Evolutionary conservation across 2,888 invertebrate genomes (phyloP), one percentile per base, ranked within the genome.

Genomic region (Tubulanus polymorphus): DNA sequence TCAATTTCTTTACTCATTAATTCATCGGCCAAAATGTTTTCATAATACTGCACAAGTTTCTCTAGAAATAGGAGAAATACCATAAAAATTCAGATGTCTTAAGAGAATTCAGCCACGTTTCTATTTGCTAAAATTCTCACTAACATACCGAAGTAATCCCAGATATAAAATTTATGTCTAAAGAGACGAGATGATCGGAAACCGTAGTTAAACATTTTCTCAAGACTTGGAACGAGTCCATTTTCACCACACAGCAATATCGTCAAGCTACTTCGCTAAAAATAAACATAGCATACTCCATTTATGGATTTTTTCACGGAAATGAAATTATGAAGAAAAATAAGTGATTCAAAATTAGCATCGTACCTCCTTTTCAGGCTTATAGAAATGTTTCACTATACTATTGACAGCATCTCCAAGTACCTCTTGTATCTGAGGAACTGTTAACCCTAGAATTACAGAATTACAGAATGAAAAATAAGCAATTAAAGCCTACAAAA

Each of bases 321-420:
- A 35, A 35, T 35, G n/a, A 35, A 12, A 15, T 35, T 35, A 35
- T 15, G 35, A n/a, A 35, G n/a, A n/a, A n/a, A n/a, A n/a, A n/a
- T n/a, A n/a, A n/a, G n/a, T n/a, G n/a, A n/a, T n/a, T n/a, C n/a
- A n/a, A n/a, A n/a, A n/a, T n/a, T n/a, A n/a, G n/a, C n/a, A n/a
- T n/a, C 61, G 54, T 60, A 78, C 79, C 74, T 93, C 87, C 56
- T 91, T 87, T 70, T 87, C 89, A n/a, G 89, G 85, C 68, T 91
- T 88, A 75, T 93, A 93, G 78, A 93, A 94, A 85, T 93, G 93
- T 80, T 97, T 96, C 23, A 97, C 94, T 69, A 99, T 90, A 26
- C 90, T 90, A 80, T 97, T 99, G 2, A 99, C 95, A 67, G 94
- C 91, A 79, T 96, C 95, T 1, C 88, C 88, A 25, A 90, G 79